Evolutionary conservation across 2,797 vertebrate species (phyloP), one percentile per base, ranked within the genome.

Genomic region (Pseudotriccus pelzelni): DNA sequence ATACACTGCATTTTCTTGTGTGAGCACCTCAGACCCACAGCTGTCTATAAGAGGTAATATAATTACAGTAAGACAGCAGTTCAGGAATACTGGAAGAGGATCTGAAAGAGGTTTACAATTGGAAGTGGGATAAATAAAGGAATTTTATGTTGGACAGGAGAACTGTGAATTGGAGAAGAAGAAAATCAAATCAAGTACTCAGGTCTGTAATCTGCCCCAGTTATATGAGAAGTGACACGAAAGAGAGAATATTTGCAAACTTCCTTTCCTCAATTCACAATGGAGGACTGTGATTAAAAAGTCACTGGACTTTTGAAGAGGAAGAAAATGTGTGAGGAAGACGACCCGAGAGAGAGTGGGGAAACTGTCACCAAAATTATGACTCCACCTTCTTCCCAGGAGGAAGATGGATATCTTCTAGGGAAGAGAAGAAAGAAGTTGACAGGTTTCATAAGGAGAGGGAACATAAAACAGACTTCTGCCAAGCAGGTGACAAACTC

Each of bases 1-100:
- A 91, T 69, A 89, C 58, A 84, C 80, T 95, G 83, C 83, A 87
- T 93, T 95, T 90, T 19, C 30, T 73, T 66, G 23, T 24, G 34
- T 27, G 27, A 89, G 66, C n/a, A 39, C 32, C 50, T 79, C 63
- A 60, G 56, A 85, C 19, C 7, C 44, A 46, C 6, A 56, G 49
- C 10, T 30, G 50, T 52, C 49, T 55, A 0, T 32, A 68, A 87
- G 21, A 85, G 10, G 23, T 24, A 43, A 50, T 50, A 11, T 12
- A 68, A 80, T 23, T 53, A 66, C 9, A 50, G 21, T 18, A 78
- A 73, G 24, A n/a, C 17, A 70, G 22, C 68, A 62, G 30, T 69
- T 77, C 44, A 78, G 50, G 22, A 78, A 60, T 49, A 69, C 2
- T 34, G 39, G 76, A 86, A 66, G 32, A 63, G 3, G 6, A 75